These are phyloP conservation scores for Calcarius lapponicus DNA, from an alignment of 2,797 vertebrate species.

Conservation along the genomic window DNA sequence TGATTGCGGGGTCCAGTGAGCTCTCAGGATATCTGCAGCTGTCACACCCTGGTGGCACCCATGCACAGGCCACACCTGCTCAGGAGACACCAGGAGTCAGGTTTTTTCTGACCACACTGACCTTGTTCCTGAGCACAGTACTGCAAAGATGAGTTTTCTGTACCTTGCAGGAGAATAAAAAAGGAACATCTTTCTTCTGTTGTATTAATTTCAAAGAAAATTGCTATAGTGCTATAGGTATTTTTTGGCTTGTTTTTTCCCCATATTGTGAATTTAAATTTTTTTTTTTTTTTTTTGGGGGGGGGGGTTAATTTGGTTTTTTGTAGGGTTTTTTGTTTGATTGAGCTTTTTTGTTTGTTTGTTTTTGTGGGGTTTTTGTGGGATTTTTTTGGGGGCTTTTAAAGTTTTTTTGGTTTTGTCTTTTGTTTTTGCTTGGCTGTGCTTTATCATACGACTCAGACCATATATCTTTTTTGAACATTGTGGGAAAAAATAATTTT, in stretches of 20 bases:
- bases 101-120: background rate
- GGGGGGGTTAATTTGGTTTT: background rate
- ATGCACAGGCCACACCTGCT: fast-evolving
- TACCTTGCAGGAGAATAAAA: background rate
- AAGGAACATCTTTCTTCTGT: background rate
- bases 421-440: background rate
- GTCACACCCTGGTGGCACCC: background rate
- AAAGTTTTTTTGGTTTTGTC: background rate
- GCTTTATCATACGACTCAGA: background rate
- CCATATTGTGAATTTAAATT: background rate
- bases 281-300: background rate
- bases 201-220: background rate
- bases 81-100: background rate
- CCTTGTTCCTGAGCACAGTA: background rate
- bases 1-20: background rate
- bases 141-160: background rate
- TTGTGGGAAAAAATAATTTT: background rate
- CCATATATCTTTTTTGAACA: background rate
- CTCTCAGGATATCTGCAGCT: background rate
- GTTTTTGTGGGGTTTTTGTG: background rate
- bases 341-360: background rate
- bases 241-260: fast-evolving
- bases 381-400: background rate
- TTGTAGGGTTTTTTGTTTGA: background rate
- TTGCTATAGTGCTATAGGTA: fast-evolving